Base-by-base conservation (phyloP, 1,140 invertebrate genomes). In the Centruroides vittatus region DNA sequence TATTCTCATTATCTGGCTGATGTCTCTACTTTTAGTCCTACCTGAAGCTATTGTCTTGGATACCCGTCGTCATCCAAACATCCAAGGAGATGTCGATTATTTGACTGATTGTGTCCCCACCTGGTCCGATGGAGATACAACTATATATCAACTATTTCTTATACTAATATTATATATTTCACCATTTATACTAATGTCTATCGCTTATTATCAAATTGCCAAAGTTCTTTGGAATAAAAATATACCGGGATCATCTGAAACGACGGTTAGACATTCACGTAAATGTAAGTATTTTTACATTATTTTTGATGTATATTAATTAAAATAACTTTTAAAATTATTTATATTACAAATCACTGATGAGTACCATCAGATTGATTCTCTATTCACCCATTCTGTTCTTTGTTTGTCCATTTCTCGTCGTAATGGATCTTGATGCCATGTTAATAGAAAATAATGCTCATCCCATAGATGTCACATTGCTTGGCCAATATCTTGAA, bases 1-100 rank as follows among this genome's bases (percentile, higher is more conserved):
- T 49, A 88, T 92, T 61, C 73, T 85, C 13, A 73, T 88, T 56
- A 93, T 93, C 61, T 95, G 90, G 91, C 70, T 86, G 5, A 64
- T 88, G 3, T 84, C 89, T 8, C 69, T 89, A 2, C 49, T 82
- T 3, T 82, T 88, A 12, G 59, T 60, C 4, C 49, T 63, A n/a
- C 86, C 86, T 1, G 86, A 90, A 68, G 76, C 87, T 58, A 72
- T 88, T 8, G 82, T 84, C 0, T 75, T 88, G 11, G 78, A 83
- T 62, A 82, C 83, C 0, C 71, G 78, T 49, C 73, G 72, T 12
- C 67, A 69, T 10, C 61, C 71, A 57, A 68, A 48, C 6, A 70
- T 82, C 5, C 70, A 74, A 12, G 78, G 83, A 60, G 72, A 82
- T 57, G 60, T 47, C 6, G 76, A 84, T 47, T 81, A 82, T 64